Percentiles rank a stretch among this genome's conserved stretches.
Evolutionary conservation across 2,888 invertebrate species (phyloP).

Genomic region (Crematogaster levior): DNA sequence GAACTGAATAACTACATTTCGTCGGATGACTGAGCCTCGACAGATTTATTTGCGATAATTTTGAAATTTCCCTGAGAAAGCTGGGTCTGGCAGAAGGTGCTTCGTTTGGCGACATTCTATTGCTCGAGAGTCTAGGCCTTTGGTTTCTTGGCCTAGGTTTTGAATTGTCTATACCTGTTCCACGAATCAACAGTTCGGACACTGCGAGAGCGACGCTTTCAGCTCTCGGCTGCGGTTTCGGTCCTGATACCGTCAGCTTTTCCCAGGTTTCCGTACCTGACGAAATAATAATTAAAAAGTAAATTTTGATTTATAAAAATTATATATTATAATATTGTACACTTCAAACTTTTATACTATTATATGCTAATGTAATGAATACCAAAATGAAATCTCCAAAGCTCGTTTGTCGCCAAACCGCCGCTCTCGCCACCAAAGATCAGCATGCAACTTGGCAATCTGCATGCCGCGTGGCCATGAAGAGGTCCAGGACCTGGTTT

Average conservation of each 20-base stretch:
- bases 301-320: background rate
- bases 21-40: constrained; percentile 88
- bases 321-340: background rate
- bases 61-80: constrained; percentile 90
- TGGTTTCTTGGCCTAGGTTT: constrained; percentile 78
- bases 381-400: constrained; percentile 95
- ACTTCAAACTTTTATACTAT: background rate
- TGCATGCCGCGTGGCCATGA: constrained; percentile 92
- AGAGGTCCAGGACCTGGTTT: constrained; percentile 90
- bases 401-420: constrained; percentile 91
- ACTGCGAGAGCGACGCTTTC: constrained; percentile 90
- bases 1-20: constrained; percentile 91
- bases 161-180: constrained; percentile 79
- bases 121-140: constrained; percentile 81
- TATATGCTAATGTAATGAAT: constrained; percentile 70
- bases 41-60: constrained; percentile 90
- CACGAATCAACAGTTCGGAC: constrained; percentile 87
- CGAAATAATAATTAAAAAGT: background rate
- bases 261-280: constrained; percentile 92
- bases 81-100: constrained; percentile 84
- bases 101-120: constrained; percentile 85
- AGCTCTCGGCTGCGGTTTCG: constrained; percentile 90
- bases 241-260: constrained; percentile 88
- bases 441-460: constrained; percentile 92
- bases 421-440: constrained; percentile 93